A percentile compares a stretch with the other conserved stretches of the same genome.
phyloP scores from a whole-genome alignment of 2,888 invertebrate genomes.

The Pteria penguin region DNA sequence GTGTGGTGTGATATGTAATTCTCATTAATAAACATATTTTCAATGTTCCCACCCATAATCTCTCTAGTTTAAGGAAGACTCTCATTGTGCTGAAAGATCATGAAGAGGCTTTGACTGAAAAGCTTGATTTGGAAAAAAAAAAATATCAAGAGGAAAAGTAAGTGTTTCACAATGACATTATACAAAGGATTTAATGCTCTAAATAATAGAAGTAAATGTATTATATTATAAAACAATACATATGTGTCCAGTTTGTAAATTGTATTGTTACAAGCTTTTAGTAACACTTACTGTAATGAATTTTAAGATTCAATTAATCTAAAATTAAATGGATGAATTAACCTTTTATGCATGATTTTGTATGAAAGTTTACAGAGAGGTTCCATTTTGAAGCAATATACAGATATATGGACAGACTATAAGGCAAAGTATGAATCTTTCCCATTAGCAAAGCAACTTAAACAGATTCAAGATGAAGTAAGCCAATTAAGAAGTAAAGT shows the following conservation, averaged over 20 bases:
- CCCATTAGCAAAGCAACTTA: conserved; percentile 44
- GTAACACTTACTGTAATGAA: too few species aligned
- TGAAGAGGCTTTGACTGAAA: conserved; percentile 53
- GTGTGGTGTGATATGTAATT: too few species aligned
- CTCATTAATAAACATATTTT: too few species aligned
- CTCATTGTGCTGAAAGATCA: conserved; percentile 56
- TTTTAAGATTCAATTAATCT: too few species aligned
- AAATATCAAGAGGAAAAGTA: conserved; percentile 46
- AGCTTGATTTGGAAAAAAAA: conserved; percentile 38
- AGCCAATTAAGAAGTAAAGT: conserved; percentile 27
- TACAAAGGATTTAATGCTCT: too few species aligned
- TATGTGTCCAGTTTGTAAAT: too few species aligned
- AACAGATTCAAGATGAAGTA: conserved; percentile 37
- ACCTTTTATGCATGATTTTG: neutral
- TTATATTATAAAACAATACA: too few species aligned
- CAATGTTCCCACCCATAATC: too few species aligned
- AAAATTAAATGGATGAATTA: too few species aligned
- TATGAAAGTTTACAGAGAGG: conserved; percentile 42
- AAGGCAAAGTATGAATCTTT: conserved; percentile 54
- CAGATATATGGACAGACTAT: conserved; percentile 55
- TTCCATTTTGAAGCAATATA: conserved; percentile 50
- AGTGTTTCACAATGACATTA: too few species aligned
- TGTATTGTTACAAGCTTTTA: too few species aligned
- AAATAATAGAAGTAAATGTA: too few species aligned
- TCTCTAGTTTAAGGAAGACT: conserved; percentile 57